Evolutionary conservation across 2,797 vertebrate species (phyloP).

Genomic region (Alca torda): DNA sequence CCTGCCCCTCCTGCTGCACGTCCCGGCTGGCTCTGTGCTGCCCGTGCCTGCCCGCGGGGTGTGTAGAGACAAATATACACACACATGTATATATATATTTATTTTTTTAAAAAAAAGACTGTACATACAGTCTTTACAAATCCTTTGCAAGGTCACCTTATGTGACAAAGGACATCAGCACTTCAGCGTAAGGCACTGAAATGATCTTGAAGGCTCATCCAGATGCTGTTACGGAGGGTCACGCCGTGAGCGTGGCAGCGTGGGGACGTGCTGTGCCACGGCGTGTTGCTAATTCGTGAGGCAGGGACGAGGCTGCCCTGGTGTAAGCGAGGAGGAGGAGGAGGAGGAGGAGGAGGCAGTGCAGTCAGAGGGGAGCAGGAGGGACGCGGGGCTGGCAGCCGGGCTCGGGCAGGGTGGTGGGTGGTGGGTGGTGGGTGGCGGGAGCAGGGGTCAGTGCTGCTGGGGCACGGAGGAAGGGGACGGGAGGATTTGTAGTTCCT

Average conservation of each 20-base stretch:
- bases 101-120: too few relatives aligned
- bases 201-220: neutral
- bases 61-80: fast-evolving
- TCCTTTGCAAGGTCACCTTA: conserved; percentile 37
- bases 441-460: neutral
- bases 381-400: neutral
- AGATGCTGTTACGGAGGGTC: neutral
- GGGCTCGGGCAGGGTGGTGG: neutral
- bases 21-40: neutral
- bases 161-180: conserved; percentile 48
- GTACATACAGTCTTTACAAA: neutral
- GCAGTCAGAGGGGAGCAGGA: neutral
- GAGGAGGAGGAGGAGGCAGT: neutral
- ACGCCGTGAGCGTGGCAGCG: neutral
- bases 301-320: neutral
- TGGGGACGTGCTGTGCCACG: neutral
- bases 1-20: neutral
- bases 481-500: fast-evolving
- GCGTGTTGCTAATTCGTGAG: neutral
- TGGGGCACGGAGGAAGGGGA: neutral
- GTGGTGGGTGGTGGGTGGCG: neutral
- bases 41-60: neutral
- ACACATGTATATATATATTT: too few relatives aligned
- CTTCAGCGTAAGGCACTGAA: neutral
- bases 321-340: neutral